Percentiles rank a stretch among this genome's conserved stretches.
These are phyloP conservation scores for Biston betularia DNA, from an alignment of 2,888 invertebrate genomes.

Conservation along the genomic window DNA sequence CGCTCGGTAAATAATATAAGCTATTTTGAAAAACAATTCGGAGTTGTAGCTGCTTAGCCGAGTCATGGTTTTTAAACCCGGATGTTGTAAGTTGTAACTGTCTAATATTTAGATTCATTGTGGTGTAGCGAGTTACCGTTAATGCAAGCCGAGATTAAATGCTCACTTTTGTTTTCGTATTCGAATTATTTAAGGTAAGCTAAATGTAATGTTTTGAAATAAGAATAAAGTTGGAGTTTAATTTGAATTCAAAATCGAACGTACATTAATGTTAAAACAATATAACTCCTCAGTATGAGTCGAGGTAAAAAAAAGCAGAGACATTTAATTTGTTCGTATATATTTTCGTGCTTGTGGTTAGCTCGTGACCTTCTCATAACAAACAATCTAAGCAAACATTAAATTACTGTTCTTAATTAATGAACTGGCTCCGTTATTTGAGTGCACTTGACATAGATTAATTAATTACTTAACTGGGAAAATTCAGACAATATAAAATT, in stretches of 20 bases:
- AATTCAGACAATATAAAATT: conserved; percentile 65
- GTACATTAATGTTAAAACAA: background rate
- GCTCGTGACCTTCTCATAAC: conserved; percentile 27
- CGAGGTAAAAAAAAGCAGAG: background rate
- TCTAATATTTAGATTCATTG: conserved; percentile 73
- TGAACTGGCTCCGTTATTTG: conserved; percentile 61
- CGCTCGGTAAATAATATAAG: conserved; percentile 52
- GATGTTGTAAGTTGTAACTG: conserved; percentile 66
- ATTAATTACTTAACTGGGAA: conserved; percentile 68
- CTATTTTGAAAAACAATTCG: conserved; percentile 60
- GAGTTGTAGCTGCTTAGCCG: conserved; percentile 50
- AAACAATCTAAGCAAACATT: conserved; percentile 66
- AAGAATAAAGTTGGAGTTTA: background rate
- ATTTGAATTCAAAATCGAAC: background rate
- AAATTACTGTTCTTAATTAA: conserved; percentile 63
- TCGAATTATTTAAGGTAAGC: conserved; percentile 38
- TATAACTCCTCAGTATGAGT: background rate
- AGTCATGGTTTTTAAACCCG: conserved; percentile 74
- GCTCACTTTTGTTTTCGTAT: conserved; percentile 81
- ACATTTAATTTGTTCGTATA: background rate
- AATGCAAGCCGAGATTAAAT: conserved; percentile 69
- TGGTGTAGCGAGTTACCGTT: conserved; percentile 74
- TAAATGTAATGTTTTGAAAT: background rate
- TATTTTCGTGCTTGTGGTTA: background rate
- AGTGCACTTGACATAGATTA: conserved; percentile 78